These are phyloP conservation scores for Carollia perspicillata DNA, from an alignment of 2,113 vertebrate genomes.

Conservation along the genomic window DNA sequence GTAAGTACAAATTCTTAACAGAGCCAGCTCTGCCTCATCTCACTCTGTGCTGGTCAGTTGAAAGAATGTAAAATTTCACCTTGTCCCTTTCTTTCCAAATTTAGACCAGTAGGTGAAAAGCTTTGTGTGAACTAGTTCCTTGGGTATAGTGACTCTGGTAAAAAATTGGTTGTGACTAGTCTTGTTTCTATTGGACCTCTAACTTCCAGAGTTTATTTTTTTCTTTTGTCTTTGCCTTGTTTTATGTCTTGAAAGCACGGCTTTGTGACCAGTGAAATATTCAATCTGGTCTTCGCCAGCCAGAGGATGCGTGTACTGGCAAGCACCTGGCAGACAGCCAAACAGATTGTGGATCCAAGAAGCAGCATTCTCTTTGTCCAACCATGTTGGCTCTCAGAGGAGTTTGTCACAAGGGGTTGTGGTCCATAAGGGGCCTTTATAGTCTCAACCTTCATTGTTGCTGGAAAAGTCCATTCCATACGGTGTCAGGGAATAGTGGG, in stretches of 20 bases:
- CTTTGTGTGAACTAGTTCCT: background rate
- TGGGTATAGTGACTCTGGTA: background rate
- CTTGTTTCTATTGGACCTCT: background rate
- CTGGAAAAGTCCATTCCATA: background rate
- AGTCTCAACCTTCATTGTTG: background rate
- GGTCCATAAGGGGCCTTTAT: background rate
- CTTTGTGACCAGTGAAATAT: background rate
- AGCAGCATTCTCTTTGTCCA: background rate
- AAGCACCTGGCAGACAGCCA: too few relatives aligned
- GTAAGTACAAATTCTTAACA: background rate
- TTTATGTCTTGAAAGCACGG: background rate
- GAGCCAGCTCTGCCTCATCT: background rate
- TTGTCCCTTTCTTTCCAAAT: background rate
- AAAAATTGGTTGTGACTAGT: background rate
- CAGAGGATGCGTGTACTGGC: background rate
- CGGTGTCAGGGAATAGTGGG: background rate
- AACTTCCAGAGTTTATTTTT: background rate
- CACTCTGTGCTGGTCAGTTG: background rate
- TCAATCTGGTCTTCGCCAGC: background rate
- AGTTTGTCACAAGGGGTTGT: background rate
- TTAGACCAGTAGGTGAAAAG: background rate
- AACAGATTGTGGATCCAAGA: background rate
- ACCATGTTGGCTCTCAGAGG: background rate
- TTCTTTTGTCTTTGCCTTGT: background rate
- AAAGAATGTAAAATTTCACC: background rate